Evolutionary conservation across 1,140 invertebrate genomes (phyloP), one percentile per base, ranked within the genome.

Genomic region (Kradibia gibbosae): DNA sequence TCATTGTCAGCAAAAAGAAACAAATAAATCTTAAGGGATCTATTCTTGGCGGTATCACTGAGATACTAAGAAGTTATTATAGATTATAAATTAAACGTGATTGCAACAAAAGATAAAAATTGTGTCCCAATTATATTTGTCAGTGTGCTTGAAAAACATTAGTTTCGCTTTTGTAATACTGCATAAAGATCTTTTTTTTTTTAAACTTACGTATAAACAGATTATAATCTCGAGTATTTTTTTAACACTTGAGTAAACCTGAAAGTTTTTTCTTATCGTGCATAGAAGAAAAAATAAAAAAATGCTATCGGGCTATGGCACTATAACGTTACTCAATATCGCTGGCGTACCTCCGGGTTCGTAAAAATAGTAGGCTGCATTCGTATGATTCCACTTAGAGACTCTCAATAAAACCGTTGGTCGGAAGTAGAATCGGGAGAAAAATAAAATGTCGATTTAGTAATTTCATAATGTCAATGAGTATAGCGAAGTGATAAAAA

Each of bases 81-180:
- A 22, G n/a, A 62, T 42, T 31, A 34, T 36, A 78, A 78, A 78
- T 78, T 78, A 78, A 67, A 28, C 39, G 3, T 28, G 11, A 13
- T 10, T 17, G 10, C 11, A 77, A 48, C 50, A 60, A 50, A 77
- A 78, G 36, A 67, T 78, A 31, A 60, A 28, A 60, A 31, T n/a
- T 28, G 10, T 31, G 22, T 25, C 53, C 20, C 7, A 28, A 11
- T 60, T 2, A 17, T 17, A 3, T 31, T 60, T 28, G 3, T 60
- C 25, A 5, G 3, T 28, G 13, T 60, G 13, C 1, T 31, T 31
- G 31, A 60, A 60, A 60, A 60, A 60, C 31, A 5, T 57, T n/a
- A 57, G 10, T 25, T 57, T 11, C 25, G 8, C 13, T 28, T 2
- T 31, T 31, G 15, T 13, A 22, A 13, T 13, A 10, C 25, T 60